Conservation (phyloP, 2,113 vertebrate species). For the Paramormyrops kingsleyae region DNA sequence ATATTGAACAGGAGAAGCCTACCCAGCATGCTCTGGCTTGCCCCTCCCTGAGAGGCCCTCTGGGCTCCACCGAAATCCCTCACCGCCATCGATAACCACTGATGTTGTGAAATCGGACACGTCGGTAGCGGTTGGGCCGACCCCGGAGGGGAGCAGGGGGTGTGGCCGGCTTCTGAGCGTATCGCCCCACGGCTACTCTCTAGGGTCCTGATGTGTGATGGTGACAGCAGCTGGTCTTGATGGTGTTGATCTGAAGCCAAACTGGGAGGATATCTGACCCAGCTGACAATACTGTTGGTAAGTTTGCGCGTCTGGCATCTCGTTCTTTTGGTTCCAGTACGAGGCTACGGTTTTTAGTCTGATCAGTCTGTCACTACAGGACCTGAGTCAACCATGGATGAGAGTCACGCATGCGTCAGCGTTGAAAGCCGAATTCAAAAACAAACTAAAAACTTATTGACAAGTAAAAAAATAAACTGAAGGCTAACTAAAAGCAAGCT, state of each 20-base stretch:
- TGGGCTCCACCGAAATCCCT: neutral
- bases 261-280: neutral
- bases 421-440: neutral
- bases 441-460: neutral
- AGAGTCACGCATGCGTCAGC: neutral
- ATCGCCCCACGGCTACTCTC: neutral
- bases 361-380: neutral
- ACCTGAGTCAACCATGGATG: neutral
- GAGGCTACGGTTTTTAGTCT: neutral
- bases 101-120: neutral
- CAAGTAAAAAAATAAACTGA: neutral
- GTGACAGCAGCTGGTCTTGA: constrained; percentile 14
- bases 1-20: constrained; percentile 8
- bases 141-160: neutral
- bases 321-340: neutral
- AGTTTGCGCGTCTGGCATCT: neutral
- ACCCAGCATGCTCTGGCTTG: neutral
- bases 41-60: neutral
- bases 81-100: neutral
- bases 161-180: neutral
- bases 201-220: constrained; percentile 25
- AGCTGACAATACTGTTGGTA: constrained; percentile 6
- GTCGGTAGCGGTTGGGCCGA: neutral
- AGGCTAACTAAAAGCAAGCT: neutral
- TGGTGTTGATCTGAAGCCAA: constrained; percentile 14